These are phyloP conservation scores for Ceyx melanurus DNA, from an alignment of 2,113 vertebrate species.

Conservation along the genomic window DNA sequence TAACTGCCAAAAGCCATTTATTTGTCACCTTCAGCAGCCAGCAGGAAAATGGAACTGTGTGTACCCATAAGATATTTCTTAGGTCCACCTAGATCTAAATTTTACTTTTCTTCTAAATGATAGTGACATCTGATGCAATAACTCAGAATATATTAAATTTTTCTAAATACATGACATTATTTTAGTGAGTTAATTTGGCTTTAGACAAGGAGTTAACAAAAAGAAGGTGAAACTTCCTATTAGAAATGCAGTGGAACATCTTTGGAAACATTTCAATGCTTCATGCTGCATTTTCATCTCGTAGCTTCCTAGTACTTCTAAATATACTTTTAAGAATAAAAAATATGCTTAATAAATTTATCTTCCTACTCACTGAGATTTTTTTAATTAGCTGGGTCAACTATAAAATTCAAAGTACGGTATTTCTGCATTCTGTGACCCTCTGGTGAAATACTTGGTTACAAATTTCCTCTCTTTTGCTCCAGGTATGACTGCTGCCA, in stretches of 20 bases:
- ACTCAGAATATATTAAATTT: not conserved
- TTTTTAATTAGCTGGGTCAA: not conserved
- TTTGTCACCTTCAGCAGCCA: conserved; percentile 60
- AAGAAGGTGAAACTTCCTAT: not conserved
- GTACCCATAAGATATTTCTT: conserved; percentile 12
- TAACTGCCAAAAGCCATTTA: conserved; percentile 61
- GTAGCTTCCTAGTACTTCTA: not conserved
- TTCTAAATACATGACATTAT: not conserved
- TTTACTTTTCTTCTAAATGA: not conserved
- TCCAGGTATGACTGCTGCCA: not conserved
- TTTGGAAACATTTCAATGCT: not conserved
- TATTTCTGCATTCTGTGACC: not conserved
- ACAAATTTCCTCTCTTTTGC: not conserved
- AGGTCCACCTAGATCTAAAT: not conserved
- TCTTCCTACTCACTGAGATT: not conserved
- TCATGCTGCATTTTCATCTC: not conserved
- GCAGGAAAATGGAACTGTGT: conserved; percentile 37
- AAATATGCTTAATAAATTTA: not conserved
- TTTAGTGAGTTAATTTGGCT: not conserved
- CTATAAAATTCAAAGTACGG: not conserved
- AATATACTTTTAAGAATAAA: not conserved
- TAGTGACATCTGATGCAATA: not conserved
- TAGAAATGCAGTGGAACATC: not conserved
- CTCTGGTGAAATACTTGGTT: not conserved
- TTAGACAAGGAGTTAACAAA: not conserved